Percentiles rank a stretch among this genome's conserved stretches.
These are phyloP conservation scores for Tympanuchus pallidicinctus DNA, from an alignment of 2,113 vertebrate genomes.

Conservation along the genomic window DNA sequence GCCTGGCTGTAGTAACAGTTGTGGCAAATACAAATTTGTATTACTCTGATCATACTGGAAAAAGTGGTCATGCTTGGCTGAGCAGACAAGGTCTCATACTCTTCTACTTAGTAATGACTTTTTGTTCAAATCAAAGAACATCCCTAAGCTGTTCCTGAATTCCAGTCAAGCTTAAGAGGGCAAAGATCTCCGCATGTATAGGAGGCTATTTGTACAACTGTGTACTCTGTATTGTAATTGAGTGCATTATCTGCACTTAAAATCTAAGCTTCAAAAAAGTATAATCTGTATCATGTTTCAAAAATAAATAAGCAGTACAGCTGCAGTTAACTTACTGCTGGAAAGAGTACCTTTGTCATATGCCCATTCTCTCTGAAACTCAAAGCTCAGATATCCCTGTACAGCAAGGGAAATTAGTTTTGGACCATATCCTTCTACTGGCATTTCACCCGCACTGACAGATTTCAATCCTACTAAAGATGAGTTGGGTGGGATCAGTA, in stretches of 20 bases:
- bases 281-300: background rate
- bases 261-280: background rate
- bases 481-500: background rate
- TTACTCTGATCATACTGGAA: background rate
- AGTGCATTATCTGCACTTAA: background rate
- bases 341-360: background rate
- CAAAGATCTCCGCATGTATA: slow-evolving; percentile 30
- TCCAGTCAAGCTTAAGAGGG: slow-evolving; percentile 56
- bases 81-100: background rate
- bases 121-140: slow-evolving; percentile 11
- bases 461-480: background rate
- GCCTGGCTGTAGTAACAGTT: background rate
- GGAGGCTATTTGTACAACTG: background rate
- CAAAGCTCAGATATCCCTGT: background rate
- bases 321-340: background rate
- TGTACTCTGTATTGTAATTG: background rate
- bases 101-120: background rate
- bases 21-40: background rate
- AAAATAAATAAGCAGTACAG: background rate
- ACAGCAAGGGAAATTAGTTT: background rate
- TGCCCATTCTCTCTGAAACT: background rate
- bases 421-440: background rate
- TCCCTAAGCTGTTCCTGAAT: slow-evolving; percentile 34
- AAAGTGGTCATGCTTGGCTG: background rate
- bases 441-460: background rate